Conservation (phyloP, 2,113 vertebrate species). For the Cebidichthys violaceus region DNA sequence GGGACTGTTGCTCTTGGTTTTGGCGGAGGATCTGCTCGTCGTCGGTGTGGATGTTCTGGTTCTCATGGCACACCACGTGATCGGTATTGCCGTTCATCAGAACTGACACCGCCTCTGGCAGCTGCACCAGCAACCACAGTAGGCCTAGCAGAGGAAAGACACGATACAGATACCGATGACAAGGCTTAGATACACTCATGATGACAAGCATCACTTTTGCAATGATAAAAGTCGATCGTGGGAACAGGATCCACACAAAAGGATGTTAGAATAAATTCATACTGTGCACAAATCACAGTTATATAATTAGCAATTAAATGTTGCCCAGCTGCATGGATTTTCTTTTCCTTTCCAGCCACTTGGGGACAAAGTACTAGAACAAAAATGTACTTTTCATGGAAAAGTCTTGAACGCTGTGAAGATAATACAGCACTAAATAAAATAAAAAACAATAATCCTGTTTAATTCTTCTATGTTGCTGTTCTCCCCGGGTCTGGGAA, state of each 20-base stretch:
- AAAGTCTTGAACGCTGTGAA: not conserved
- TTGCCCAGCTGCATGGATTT: not conserved
- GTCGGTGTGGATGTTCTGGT: conserved; percentile 56
- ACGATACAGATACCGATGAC: conserved; percentile 18
- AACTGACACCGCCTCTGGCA: conserved; percentile 86
- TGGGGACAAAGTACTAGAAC: conserved; percentile 5
- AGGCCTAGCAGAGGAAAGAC: conserved; percentile 81
- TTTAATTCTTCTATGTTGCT: conserved; percentile 11
- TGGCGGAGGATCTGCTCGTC: conserved; percentile 63
- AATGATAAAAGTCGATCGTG: not conserved
- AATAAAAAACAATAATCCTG: conserved; percentile 1
- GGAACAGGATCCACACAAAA: not conserved
- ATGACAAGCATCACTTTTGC: not conserved
- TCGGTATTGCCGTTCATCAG: conserved; percentile 86
- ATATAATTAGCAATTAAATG: conserved; percentile 1
- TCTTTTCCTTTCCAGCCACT: conserved; percentile 1
- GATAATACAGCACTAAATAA: not conserved
- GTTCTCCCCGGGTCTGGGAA: not conserved
- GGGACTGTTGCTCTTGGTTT: conserved; percentile 74
- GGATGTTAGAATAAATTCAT: not conserved
- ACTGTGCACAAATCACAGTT: not conserved
- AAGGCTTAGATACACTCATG: not conserved
- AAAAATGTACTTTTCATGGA: conserved; percentile 2
- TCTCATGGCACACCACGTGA: conserved; percentile 66
- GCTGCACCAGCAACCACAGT: conserved; percentile 89